Evolutionary conservation across 2,888 invertebrate genomes (phyloP).

Genomic region (Oegoconia quadripuncta): DNA sequence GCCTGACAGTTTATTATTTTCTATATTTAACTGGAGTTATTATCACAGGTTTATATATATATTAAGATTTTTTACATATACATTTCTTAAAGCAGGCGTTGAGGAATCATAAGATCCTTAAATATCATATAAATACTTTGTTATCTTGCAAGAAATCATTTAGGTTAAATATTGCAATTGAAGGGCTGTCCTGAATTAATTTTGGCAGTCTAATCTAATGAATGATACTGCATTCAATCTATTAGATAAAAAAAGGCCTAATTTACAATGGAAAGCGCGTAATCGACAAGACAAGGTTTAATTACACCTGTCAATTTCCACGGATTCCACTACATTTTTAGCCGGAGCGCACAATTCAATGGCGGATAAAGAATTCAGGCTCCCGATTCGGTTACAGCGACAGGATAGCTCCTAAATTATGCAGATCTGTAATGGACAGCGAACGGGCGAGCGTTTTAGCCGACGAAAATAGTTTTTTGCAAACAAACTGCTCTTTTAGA

Average conservation of each 20-base stretch:
- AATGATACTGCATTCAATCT: not conserved
- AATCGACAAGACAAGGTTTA: conserved; percentile 42
- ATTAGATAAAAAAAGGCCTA: conserved; percentile 1
- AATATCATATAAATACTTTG: too few species aligned
- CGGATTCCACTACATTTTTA: conserved; percentile 47
- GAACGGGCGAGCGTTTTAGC: conserved; percentile 24
- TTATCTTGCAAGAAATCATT: too few species aligned
- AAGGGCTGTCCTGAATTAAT: too few species aligned
- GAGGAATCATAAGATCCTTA: too few species aligned
- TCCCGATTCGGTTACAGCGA: conserved; percentile 51
- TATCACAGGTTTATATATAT: too few species aligned
- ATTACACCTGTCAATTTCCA: conserved; percentile 65
- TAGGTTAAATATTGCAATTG: too few species aligned
- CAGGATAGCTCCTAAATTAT: conserved; percentile 68
- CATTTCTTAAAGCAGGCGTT: too few species aligned
- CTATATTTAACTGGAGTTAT: too few species aligned
- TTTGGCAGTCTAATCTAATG: too few species aligned
- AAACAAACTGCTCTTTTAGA: conserved; percentile 16
- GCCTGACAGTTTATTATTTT: too few species aligned
- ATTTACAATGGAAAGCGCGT: too few species aligned
- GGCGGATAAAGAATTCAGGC: conserved; percentile 66
- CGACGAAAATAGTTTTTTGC: conserved; percentile 9
- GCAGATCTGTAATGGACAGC: conserved; percentile 71
- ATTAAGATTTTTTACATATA: too few species aligned
- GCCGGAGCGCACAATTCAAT: conserved; percentile 37